phyloP scores from a whole-genome alignment of 2,797 vertebrate species.

The Pseudochaenichthys georgianus region DNA sequence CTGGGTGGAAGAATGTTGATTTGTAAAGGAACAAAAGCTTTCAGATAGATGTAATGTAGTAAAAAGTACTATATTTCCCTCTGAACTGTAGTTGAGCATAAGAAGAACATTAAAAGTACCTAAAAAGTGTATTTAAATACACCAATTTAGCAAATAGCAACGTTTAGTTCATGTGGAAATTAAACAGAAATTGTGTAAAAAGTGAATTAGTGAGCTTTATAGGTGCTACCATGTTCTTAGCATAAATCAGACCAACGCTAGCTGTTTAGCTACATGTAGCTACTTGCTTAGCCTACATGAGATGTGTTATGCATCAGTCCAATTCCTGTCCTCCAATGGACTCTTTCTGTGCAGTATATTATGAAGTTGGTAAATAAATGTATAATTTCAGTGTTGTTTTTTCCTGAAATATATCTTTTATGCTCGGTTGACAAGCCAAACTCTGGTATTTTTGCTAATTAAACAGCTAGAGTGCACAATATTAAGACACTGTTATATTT shows the following conservation, averaged over 20 bases:
- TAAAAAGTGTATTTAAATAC: too few species aligned
- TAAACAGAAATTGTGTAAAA: background rate
- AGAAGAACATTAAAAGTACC: too few species aligned
- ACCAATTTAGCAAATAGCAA: background rate
- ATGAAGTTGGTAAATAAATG: background rate
- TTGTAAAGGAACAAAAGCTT: background rate
- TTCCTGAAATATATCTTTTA: background rate
- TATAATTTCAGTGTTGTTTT: too few species aligned
- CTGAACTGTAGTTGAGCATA: background rate
- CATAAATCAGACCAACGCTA: too few species aligned
- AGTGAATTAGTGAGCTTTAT: background rate
- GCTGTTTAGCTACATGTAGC: background rate
- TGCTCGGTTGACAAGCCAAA: background rate
- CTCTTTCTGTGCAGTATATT: background rate
- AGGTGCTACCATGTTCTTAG: too few species aligned
- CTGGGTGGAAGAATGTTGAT: background rate
- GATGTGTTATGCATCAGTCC: background rate
- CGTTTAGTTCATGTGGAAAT: background rate
- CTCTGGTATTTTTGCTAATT: constrained; percentile 9
- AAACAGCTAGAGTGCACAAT: background rate
- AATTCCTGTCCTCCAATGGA: background rate
- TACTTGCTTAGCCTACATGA: background rate
- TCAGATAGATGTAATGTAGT: background rate
- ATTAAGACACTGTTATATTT: background rate
- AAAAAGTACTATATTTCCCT: background rate